A percentile compares a stretch with the other conserved stretches of the same genome.
These are phyloP conservation scores for Lates calcarifer DNA, from an alignment of 2,113 vertebrate species.

Conservation along the genomic window DNA sequence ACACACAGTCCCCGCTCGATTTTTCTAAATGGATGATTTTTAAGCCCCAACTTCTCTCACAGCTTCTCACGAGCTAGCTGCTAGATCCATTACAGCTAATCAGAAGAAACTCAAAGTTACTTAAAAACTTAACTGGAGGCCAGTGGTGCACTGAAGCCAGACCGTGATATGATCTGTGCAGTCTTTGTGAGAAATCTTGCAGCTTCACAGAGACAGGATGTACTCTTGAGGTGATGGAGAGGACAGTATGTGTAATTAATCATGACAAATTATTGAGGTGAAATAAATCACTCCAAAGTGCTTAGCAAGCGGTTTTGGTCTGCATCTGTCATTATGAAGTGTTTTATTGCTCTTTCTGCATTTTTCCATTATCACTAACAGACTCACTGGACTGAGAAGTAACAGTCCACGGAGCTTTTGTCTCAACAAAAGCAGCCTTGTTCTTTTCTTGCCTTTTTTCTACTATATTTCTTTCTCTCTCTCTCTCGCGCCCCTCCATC, in stretches of 20 bases:
- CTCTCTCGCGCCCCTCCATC: conserved; percentile 39
- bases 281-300: conserved; percentile 46
- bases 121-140: background rate
- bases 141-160: background rate
- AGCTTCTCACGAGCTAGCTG: background rate
- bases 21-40: background rate
- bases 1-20: background rate
- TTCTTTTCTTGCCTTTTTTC: conserved; percentile 53
- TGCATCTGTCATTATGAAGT: conserved; percentile 9
- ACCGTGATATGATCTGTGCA: background rate
- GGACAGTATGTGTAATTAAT: conserved; percentile 47
- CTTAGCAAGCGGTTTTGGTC: conserved; percentile 19
- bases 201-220: conserved; percentile 20
- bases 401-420: conserved; percentile 15
- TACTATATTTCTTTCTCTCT: conserved; percentile 37
- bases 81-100: conserved; percentile 29
- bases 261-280: conserved; percentile 41
- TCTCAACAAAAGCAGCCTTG: conserved; percentile 46
- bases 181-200: conserved; percentile 2
- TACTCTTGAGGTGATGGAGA: conserved; percentile 38
- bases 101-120: background rate
- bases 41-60: background rate
- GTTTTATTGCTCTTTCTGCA: conserved; percentile 48
- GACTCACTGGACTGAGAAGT: conserved; percentile 12
- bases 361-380: conserved; percentile 51